Percentiles rank a stretch among this genome's conserved stretches.
phyloP scores from a whole-genome alignment of 64 coral and sea anemone species.

The Trachythela sp. region DNA sequence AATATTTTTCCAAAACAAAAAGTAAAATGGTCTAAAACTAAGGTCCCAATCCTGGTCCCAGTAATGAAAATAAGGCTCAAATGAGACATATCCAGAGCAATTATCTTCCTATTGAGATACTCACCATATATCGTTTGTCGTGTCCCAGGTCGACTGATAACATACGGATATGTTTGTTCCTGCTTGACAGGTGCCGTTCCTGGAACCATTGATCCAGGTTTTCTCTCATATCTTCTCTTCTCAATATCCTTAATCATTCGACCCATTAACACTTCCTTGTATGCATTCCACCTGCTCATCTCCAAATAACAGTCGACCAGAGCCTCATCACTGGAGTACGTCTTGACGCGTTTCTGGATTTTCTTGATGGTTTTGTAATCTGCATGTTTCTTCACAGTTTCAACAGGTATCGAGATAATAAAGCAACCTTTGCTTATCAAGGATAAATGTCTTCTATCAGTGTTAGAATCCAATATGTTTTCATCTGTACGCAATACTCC shows the following conservation, averaged over 20 bases:
- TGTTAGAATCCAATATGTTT: background rate
- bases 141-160: background rate
- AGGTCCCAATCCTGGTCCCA: too few relatives aligned
- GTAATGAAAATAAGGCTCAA: too few relatives aligned
- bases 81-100: too few relatives aligned
- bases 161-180: background rate
- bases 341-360: background rate
- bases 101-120: too few relatives aligned
- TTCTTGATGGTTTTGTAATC: background rate
- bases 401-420: background rate
- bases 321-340: background rate
- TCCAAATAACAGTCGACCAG: background rate
- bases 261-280: background rate
- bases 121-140: background rate
- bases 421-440: slow-evolving; percentile 6
- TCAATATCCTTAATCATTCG: background rate
- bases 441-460: background rate
- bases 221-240: background rate
- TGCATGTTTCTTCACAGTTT: background rate
- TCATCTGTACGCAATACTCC: background rate
- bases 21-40: too few relatives aligned
- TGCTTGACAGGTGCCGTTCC: background rate
- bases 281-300: background rate
- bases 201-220: background rate
- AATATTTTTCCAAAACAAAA: too few relatives aligned